These are phyloP conservation scores for Ptychadena robeensis DNA, from an alignment of 2,797 vertebrate species.

Conservation along the genomic window DNA sequence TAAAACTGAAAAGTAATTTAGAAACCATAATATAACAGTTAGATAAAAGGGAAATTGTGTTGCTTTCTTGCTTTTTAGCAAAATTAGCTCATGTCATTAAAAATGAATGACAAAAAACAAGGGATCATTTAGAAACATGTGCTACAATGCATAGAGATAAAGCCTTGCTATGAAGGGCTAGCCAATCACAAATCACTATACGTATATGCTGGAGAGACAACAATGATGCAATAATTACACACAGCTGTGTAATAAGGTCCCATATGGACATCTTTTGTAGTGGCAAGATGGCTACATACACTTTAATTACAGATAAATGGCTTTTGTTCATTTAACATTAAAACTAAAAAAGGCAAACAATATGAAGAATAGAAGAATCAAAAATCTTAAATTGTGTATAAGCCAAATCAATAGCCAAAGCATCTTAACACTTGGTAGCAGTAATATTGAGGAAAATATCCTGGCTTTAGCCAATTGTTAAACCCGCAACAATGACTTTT, in stretches of 20 bases:
- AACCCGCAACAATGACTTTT: no score
- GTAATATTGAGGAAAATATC: no score
- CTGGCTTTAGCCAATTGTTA: no score
- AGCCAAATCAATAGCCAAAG: no score
- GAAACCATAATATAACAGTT: no score
- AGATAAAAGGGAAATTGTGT: no score
- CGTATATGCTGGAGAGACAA: background rate
- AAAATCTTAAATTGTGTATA: no score
- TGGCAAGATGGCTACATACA: background rate
- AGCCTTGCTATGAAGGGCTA: background rate
- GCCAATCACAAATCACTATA: background rate
- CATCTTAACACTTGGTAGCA: no score
- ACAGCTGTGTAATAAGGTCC: background rate
- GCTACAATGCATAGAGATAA: background rate
- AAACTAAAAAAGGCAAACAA: background rate
- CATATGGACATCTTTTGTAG: background rate
- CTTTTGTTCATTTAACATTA: background rate
- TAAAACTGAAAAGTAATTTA: background rate
- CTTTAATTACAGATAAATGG: background rate
- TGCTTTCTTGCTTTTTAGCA: background rate
- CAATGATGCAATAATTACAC: background rate
- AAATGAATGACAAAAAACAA: background rate
- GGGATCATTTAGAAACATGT: background rate
- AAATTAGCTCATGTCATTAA: background rate
- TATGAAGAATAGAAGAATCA: background rate